phyloP scores from a whole-genome alignment of 2,797 vertebrate species.

The Neomorphus geoffroyi region DNA sequence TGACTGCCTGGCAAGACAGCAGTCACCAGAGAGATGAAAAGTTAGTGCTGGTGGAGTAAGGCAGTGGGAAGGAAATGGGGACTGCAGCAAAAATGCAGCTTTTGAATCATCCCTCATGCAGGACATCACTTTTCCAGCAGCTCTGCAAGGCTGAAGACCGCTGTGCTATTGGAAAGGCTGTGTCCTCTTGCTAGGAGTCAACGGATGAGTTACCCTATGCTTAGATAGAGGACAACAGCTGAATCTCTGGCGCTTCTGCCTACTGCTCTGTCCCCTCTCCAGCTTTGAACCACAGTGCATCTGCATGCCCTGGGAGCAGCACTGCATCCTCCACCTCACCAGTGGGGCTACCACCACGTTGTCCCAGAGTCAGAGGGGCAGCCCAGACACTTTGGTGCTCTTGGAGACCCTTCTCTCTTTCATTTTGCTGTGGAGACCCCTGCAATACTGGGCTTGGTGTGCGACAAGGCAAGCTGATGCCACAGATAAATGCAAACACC shows the following conservation, averaged over 20 bases:
- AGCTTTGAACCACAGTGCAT: background rate
- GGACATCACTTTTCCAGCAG: background rate
- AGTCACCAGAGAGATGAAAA: background rate
- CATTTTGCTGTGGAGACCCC: accelerated
- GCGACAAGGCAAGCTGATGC: background rate
- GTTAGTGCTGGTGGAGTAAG: background rate
- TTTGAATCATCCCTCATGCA: accelerated
- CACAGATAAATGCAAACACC: background rate
- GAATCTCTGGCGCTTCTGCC: background rate
- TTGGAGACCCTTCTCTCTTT: background rate
- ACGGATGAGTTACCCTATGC: accelerated
- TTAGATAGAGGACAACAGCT: background rate
- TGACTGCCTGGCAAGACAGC: background rate
- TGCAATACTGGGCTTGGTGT: background rate
- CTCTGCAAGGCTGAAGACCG: background rate
- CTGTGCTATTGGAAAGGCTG: background rate
- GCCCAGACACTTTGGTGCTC: accelerated
- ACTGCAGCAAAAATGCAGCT: background rate
- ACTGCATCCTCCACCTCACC: accelerated
- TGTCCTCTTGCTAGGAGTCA: background rate
- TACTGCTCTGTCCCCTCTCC: accelerated
- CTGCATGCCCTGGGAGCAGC: background rate
- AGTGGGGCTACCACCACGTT: accelerated
- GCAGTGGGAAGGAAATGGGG: background rate
- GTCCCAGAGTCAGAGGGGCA: accelerated